A percentile compares a stretch with the other conserved stretches of the same genome.
These are phyloP conservation scores for Rhyzopertha dominica DNA, from an alignment of 1,140 invertebrate genomes.

Conservation along the genomic window DNA sequence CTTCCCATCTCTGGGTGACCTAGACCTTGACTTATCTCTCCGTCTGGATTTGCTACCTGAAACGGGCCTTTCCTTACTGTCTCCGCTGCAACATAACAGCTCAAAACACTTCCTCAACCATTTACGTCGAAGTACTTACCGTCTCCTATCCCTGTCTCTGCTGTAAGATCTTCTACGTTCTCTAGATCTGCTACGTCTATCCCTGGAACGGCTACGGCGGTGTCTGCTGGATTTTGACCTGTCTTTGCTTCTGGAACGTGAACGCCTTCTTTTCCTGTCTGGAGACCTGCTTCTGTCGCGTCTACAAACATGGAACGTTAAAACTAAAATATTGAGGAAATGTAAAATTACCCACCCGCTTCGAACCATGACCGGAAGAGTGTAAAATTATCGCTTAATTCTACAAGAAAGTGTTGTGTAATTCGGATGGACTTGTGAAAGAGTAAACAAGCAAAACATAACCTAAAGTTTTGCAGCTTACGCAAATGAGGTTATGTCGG, in stretches of 20 bases:
- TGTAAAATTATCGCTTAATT: too few species aligned
- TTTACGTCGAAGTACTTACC: constrained; percentile 31
- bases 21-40: constrained; percentile 41
- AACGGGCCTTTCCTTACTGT: constrained; percentile 51
- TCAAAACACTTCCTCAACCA: constrained; percentile 16
- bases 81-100: constrained; percentile 44
- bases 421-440: too few species aligned
- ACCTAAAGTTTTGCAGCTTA: too few species aligned
- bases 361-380: too few species aligned
- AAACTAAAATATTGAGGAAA: background rate
- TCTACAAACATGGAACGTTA: constrained; percentile 14
- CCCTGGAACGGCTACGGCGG: too few species aligned
- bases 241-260: constrained; percentile 35
- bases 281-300: constrained; percentile 25
- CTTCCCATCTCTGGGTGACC: constrained; percentile 48
- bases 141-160: constrained; percentile 48
- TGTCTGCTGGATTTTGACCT: constrained; percentile 27
- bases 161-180: constrained; percentile 28
- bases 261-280: constrained; percentile 30
- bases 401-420: too few species aligned
- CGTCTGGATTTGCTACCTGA: constrained; percentile 35
- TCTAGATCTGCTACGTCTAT: constrained; percentile 21
- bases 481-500: too few species aligned
- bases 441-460: too few species aligned
- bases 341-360: too few species aligned